Base-by-base conservation (phyloP, 2,888 invertebrate genomes). In the Rhorus exstirpatorius region DNA sequence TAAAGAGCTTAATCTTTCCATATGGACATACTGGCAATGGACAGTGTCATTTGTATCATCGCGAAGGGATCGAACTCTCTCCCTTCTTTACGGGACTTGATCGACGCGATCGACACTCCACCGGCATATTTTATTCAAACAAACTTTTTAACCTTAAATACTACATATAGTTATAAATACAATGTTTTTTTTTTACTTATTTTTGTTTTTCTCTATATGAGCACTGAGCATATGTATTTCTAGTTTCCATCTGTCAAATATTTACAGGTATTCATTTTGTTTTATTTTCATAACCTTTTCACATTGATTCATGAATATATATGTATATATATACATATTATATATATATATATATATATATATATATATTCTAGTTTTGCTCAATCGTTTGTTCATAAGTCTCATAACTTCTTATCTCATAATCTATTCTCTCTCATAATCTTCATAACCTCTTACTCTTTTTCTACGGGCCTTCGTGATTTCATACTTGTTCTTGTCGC, bases 141-240 rank as follows among this genome's bases (percentile, higher is more conserved):
- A 74, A 76, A 35, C 74, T 74, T 80, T 74, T 74, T 80, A 79
- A 75, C 61, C 53, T 55, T 26, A 38, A 70, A 41, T 74, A 38
- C 63, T 74, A 78, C 49, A 68, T 55, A 58, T 53, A 67, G 76
- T 67, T 60, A 65, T 21, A 83, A 83, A 79, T 68, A 79, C 65
- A 51, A 53, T 10, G 31, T 68, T 31, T n/a, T n/a, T 19, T 60
- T 49, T 26, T 49, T 17, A 3, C 70, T 53, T 46, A 21, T 44
- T 44, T 14, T 65, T 38, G 12, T 71, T 53, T 12, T 60, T 12
- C 24, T 55, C 38, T 72, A 77, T 26, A 19, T 14, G 65, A 79
- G 70, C 75, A 79, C 55, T 55, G 19, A 81, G 60, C 44, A 26
- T 31, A 21, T n/a, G 35, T 35, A 41, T 63, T 41, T 58, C 67